Base-by-base conservation (phyloP, 2,888 invertebrate species). In the Sipha maydis region DNA sequence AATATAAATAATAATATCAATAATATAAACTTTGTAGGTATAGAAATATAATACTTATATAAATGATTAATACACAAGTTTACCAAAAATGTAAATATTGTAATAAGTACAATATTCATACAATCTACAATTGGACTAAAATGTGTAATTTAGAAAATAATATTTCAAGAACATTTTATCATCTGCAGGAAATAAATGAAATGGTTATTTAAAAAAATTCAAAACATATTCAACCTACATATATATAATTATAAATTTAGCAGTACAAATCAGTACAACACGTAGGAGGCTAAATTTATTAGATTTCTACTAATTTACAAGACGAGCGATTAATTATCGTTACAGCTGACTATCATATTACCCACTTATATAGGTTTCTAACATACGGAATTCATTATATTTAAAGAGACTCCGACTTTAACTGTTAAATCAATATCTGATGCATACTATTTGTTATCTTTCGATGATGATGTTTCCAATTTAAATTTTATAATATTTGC, bases 161-260 rank as follows among this genome's bases (percentile, higher is more conserved):
- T 61, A 19, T 61, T 61, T 61, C 61, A 21, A 21, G 21, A 19
- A 8, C 19, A 28, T 2, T 2, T 31, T n/a, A 3, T 78, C 11
- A 48, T 48, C 14, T 14, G 11, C 48, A 48, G 48, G 54, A 78
- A 8, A 34, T 79, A 14, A 7, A 11, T 34, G 34, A 34, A 21
- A 31, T 80, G 67, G 19, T 3, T 69, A 1, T 71, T 31, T 17
- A 69, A 31, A 83, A n/a, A 82, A 82, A 69, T 2, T 82, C 9
- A 3, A 75, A 83, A 83, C 54, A 48, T 48, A 48, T 73, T 83
- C 83, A 34, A 83, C 83, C 83, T n/a, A 83, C 75, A n/a, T 83
- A 34, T 41, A 25, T 41, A 34, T 75, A 75, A 75, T 38, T 11
- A 75, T 11, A 38, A 75, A 25, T 75, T 25, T 34, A 75, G 2